Evolutionary conservation across 2,888 invertebrate genomes (phyloP), one percentile per base, ranked within the genome.

Genomic region (Eucera pruinosa): DNA sequence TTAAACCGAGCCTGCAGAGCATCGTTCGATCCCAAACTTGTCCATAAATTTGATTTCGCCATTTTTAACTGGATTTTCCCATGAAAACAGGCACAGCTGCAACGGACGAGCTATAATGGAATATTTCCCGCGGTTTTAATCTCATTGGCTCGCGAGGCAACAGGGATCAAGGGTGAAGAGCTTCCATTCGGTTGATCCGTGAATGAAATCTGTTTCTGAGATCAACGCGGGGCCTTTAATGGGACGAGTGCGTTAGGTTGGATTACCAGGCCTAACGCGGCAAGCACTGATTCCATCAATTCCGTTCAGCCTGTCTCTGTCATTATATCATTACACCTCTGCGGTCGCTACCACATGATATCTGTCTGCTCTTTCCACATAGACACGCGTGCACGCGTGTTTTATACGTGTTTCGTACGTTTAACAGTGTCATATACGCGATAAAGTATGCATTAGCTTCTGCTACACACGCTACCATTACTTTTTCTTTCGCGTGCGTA

Each of bases 201-300:
- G 65, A 80, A 78, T 66, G 75, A 80, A 78, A 78, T 80, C 75
- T 71, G 68, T 62, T 70, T 62, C 69, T 68, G 82, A 76, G 75
- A 75, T 70, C 66, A 78, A 54, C 30, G 71, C 67, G 61, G 57
- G 75, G 66, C 52, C 66, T 71, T 84, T 82, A 84, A 82, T 82
- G 80, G 76, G 72, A 80, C 75, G 80, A 84, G 76, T 76, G 74
- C 71, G 81, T 85, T 82, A 84, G 81, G 86, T 80, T 81, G 82
- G 87, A 89, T 89, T 88, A 88, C 86, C 84, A 83, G 80, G 78
- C 83, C 82, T 88, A 87, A 88, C 86, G 85, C 82, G 84, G 82
- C 86, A 74, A 80, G 85, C 89, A 88, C 86, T 90, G 90, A 91
- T 91, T 90, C 89, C 87, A 88, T 90, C 90, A 90, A 91, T 90